A percentile compares a stretch with the other conserved stretches of the same genome.
phyloP scores from a whole-genome alignment of 2,797 vertebrate species.

The Muraenolepis orangiensis region DNA sequence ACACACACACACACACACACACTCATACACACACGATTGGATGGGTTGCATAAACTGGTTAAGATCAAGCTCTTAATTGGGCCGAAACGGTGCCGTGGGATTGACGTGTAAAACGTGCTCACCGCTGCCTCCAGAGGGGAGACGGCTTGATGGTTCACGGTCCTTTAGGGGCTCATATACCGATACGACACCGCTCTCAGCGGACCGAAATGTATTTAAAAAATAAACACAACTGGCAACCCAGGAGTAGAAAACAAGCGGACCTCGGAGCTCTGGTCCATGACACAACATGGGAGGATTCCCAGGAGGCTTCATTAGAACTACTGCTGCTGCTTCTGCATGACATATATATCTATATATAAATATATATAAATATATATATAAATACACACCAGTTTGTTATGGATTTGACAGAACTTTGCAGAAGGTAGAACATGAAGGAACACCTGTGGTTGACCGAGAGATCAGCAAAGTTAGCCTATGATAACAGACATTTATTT shows the following conservation, averaged over 20 bases:
- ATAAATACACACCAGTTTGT: not conserved
- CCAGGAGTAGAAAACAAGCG: conserved; percentile 48
- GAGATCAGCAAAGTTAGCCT: no score
- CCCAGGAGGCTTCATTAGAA: conserved; percentile 56
- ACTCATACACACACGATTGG: no score
- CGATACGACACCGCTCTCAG: not conserved
- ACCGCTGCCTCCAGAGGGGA: not conserved
- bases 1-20: no score
- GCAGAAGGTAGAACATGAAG: not conserved
- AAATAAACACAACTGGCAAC: conserved; percentile 18
- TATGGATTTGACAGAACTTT: not conserved
- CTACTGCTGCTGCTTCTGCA: conserved; percentile 1
- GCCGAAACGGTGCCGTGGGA: conserved; percentile 17
- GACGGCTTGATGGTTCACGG: not conserved
- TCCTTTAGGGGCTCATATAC: not conserved
- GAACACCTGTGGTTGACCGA: no score
- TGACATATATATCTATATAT: no score
- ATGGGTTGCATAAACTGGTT: conserved; percentile 59
- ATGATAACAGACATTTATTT: no score
- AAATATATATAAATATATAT: no score
- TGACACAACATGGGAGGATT: conserved; percentile 18
- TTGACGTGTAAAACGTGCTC: conserved; percentile 18
- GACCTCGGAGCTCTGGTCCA: conserved; percentile 8
- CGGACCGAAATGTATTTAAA: not conserved
- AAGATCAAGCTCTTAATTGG: conserved; percentile 32